Evolutionary conservation across 2,797 vertebrate species (phyloP).

Genomic region (Enoplosus armatus): DNA sequence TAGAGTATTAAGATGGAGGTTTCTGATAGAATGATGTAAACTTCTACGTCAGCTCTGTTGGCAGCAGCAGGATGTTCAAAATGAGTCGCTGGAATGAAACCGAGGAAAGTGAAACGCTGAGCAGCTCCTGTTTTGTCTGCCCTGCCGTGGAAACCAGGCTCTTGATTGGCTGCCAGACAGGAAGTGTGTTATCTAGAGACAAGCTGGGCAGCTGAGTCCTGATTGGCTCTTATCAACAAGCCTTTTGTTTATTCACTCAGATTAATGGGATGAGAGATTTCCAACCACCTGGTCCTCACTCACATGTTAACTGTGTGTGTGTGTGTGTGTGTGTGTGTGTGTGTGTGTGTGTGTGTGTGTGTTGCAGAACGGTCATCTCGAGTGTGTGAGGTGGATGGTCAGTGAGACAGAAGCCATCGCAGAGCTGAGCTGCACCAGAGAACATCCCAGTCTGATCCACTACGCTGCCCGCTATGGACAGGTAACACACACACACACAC

Average conservation of each 20-base stretch:
- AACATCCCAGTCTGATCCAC: conserved; percentile 97
- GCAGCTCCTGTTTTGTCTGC: conserved; percentile 14
- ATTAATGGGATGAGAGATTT: conserved; percentile 18
- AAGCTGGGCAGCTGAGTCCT: conserved; percentile 37
- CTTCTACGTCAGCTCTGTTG: neutral
- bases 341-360: conserved; percentile 25
- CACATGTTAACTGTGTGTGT: conserved; percentile 4
- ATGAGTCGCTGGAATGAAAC: neutral
- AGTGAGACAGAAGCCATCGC: conserved; percentile 98
- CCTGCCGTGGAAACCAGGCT: conserved; percentile 28
- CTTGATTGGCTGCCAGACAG: conserved; percentile 65
- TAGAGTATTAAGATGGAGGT: neutral
- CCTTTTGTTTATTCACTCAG: conserved; percentile 18
- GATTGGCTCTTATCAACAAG: conserved; percentile 53
- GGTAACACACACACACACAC: conserved; percentile 81
- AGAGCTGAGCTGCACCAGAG: conserved; percentile 95
- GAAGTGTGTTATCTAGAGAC: conserved; percentile 70
- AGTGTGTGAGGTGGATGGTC: conserved; percentile 98
- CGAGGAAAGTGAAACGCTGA: neutral
- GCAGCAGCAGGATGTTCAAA: conserved; percentile 20
- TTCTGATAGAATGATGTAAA: conserved; percentile 4
- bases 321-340: conserved; percentile 77
- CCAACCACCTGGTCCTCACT: conserved; percentile 8
- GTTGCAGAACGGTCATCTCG: conserved; percentile 93
- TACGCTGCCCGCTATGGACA: conserved; percentile 95